A percentile compares a stretch with the other conserved stretches of the same genome.
These are phyloP conservation scores for Enteromius unitaeniatus DNA, from an alignment of 2,797 vertebrate species.

Conservation along the genomic window DNA sequence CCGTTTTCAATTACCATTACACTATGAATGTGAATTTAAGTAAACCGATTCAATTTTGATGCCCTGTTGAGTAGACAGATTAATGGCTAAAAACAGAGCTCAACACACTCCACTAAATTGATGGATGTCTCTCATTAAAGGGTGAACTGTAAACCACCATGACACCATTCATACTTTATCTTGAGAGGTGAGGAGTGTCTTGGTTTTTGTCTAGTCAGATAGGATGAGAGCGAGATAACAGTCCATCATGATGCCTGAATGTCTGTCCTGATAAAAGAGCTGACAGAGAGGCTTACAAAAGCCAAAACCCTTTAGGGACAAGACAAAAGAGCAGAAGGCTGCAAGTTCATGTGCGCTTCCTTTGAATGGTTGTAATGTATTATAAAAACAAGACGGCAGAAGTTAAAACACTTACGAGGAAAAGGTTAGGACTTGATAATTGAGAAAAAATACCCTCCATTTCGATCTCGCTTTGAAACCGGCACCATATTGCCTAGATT, in stretches of 20 bases:
- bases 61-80: not conserved
- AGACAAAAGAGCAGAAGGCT: slow-evolving; percentile 17
- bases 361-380: not conserved
- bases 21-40: not conserved
- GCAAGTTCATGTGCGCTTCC: not conserved
- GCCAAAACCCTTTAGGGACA: slow-evolving; percentile 28
- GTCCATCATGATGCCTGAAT: slow-evolving; percentile 34
- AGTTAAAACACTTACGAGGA: not conserved
- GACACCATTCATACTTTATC: slow-evolving; percentile 23
- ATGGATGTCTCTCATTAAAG: slow-evolving; percentile 33
- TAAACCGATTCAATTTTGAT: not conserved
- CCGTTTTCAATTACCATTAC: not conserved
- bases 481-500: not conserved
- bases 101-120: not conserved
- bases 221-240: slow-evolving; percentile 13
- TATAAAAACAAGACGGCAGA: not conserved
- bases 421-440: not conserved
- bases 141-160: slow-evolving; percentile 10
- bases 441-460: not conserved
- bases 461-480: not conserved
- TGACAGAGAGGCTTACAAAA: slow-evolving; percentile 13
- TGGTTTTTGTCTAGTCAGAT: slow-evolving; percentile 36
- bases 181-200: slow-evolving; percentile 26
- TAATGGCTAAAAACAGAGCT: slow-evolving; percentile 7
- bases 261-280: slow-evolving; percentile 37